A percentile compares a stretch with the other conserved stretches of the same genome.
Evolutionary conservation across 2,797 vertebrate genomes (phyloP).

Genomic region (Enoplosus armatus): DNA sequence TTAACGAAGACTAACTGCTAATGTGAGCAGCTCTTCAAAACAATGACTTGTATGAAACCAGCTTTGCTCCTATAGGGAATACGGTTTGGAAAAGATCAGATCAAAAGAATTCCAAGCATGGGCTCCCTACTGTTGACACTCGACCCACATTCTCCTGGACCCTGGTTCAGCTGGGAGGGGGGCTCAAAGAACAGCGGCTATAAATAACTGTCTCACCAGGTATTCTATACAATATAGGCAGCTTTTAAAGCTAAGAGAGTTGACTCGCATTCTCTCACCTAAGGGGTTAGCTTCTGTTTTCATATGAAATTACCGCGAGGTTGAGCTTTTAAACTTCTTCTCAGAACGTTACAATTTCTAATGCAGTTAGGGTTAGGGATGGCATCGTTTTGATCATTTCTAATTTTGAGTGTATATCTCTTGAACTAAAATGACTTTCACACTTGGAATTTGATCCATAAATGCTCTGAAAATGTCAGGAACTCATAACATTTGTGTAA

Average conservation of each 20-base stretch:
- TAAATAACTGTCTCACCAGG: slow-evolving; percentile 80
- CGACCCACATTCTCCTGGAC: slow-evolving; percentile 79
- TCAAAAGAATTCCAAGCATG: slow-evolving; percentile 81
- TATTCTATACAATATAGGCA: slow-evolving; percentile 67
- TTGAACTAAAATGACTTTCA: not conserved
- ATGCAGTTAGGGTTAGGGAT: not conserved
- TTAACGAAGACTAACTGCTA: slow-evolving; percentile 29
- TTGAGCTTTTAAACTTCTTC: slow-evolving; percentile 19
- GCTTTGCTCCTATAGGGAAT: slow-evolving; percentile 38
- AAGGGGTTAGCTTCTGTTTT: slow-evolving; percentile 37
- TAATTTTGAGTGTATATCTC: not conserved
- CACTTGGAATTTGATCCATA: not conserved
- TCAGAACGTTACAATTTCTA: slow-evolving; percentile 6
- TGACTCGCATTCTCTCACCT: slow-evolving; percentile 34
- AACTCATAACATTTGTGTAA: not conserved
- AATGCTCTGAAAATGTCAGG: not conserved
- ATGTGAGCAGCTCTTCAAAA: slow-evolving; percentile 33
- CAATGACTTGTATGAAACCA: slow-evolving; percentile 26
- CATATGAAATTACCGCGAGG: not conserved
- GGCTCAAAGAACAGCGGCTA: slow-evolving; percentile 69
- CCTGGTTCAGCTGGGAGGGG: slow-evolving; percentile 68
- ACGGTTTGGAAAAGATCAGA: slow-evolving; percentile 55
- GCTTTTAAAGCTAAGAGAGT: slow-evolving; percentile 54
- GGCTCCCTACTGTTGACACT: slow-evolving; percentile 80
- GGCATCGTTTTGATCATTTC: not conserved